Evolutionary conservation across 1,140 invertebrate genomes (phyloP).

Genomic region (Pogonomyrmex californicus): DNA sequence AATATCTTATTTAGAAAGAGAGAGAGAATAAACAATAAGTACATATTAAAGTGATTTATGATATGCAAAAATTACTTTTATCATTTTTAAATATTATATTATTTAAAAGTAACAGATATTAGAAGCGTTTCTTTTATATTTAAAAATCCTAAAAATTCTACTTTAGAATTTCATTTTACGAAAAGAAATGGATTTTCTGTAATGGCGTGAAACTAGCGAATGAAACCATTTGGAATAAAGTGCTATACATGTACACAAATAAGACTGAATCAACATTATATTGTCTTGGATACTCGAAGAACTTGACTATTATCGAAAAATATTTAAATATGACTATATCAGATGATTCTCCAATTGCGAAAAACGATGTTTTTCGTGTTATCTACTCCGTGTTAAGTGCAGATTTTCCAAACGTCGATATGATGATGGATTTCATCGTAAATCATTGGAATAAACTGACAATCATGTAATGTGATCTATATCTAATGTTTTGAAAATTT

Average conservation of each 20-base stretch:
- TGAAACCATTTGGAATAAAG: conserved; percentile 50
- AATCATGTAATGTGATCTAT: conserved; percentile 6
- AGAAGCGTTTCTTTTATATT: neutral
- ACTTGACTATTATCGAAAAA: conserved; percentile 25
- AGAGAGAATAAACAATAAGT: neutral
- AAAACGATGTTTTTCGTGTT: conserved; percentile 9
- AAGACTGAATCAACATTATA: neutral
- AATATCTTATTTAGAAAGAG: neutral
- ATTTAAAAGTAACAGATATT: neutral
- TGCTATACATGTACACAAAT: neutral
- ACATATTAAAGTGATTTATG: neutral
- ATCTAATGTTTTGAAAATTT: neutral
- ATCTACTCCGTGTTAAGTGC: neutral
- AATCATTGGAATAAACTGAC: conserved; percentile 34
- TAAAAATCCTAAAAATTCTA: conserved; percentile 3
- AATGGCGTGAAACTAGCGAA: conserved; percentile 36
- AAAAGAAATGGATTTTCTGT: conserved; percentile 15
- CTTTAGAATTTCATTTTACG: conserved; percentile 5
- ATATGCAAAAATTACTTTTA: neutral
- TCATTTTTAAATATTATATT: neutral
- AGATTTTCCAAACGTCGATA: neutral
- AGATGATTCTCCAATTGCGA: neutral
- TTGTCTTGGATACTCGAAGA: neutral
- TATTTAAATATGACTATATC: conserved; percentile 45
- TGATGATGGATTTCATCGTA: neutral